Evolutionary conservation across 2,113 vertebrate species (phyloP).

Genomic region (Podocnemis expansa): DNA sequence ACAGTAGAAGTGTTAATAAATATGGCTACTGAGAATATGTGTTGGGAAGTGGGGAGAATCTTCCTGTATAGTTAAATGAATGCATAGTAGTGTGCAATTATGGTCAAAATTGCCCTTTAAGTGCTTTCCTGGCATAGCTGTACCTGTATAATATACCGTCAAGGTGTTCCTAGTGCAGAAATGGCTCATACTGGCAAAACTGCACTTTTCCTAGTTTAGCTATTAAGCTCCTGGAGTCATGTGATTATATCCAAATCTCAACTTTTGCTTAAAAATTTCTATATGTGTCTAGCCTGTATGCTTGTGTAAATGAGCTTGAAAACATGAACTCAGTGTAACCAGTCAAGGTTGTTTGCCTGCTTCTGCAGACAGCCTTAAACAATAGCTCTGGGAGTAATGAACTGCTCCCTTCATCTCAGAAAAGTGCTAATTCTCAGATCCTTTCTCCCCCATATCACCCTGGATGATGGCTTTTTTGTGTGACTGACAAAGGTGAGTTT

Average conservation of each 20-base stretch:
- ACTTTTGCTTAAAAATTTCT: neutral
- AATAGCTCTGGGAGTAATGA: neutral
- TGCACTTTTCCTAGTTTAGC: neutral
- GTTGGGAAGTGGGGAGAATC: neutral
- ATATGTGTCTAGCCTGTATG: neutral
- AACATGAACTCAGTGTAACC: neutral
- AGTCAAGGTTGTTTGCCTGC: neutral
- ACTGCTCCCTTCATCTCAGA: neutral
- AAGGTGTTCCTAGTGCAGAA: neutral
- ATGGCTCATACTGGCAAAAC: neutral
- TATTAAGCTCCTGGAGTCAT: neutral
- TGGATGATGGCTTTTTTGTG: neutral
- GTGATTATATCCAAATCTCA: slow-evolving; percentile 17
- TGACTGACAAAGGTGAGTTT: neutral
- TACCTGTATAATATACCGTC: neutral
- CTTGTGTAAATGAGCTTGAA: neutral
- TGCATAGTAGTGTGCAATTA: neutral
- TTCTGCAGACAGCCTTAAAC: neutral
- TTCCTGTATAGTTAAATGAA: neutral
- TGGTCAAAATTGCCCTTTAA: neutral
- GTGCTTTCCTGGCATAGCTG: neutral
- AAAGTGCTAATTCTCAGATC: neutral
- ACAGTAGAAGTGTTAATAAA: neutral
- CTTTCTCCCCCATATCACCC: neutral
- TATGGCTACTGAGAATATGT: neutral